phyloP scores from a whole-genome alignment of 1,140 invertebrate species.

The Tetramorium simillimum region DNA sequence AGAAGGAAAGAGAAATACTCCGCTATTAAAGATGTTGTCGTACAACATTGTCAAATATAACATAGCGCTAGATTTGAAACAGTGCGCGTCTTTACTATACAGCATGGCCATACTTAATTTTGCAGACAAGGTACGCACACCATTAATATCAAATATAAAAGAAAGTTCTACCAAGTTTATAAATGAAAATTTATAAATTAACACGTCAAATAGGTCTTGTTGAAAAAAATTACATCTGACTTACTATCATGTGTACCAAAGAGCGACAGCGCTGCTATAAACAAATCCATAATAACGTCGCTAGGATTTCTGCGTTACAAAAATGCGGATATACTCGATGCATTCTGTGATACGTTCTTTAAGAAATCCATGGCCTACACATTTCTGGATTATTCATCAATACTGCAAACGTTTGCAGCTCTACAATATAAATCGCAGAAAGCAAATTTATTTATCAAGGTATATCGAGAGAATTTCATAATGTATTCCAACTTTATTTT shows the following conservation, averaged over 20 bases:
- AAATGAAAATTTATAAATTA: background rate
- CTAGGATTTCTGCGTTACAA: constrained; percentile 44
- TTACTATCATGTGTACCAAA: constrained; percentile 13
- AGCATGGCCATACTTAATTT: constrained; percentile 43
- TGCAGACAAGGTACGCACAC: constrained; percentile 24
- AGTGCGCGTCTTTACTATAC: constrained; percentile 35
- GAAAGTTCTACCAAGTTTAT: background rate
- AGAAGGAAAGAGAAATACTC: constrained; percentile 40
- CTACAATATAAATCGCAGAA: constrained; percentile 10
- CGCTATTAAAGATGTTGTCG: constrained; percentile 30
- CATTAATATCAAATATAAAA: background rate
- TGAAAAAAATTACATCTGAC: constrained; percentile 31
- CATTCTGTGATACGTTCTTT: constrained; percentile 12
- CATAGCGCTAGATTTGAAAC: constrained; percentile 4
- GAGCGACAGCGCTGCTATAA: background rate
- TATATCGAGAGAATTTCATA: background rate
- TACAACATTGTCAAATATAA: constrained; percentile 49
- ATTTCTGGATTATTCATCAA: constrained; percentile 19
- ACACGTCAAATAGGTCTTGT: background rate
- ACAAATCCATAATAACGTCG: constrained; percentile 47
- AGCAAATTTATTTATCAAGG: background rate
- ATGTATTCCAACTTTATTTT: background rate
- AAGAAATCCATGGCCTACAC: constrained; percentile 11
- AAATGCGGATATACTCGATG: constrained; percentile 12
- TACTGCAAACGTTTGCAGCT: constrained; percentile 46